Evolutionary conservation across 1,140 invertebrate genomes (phyloP).

Genomic region (Tetraneura akinire): DNA sequence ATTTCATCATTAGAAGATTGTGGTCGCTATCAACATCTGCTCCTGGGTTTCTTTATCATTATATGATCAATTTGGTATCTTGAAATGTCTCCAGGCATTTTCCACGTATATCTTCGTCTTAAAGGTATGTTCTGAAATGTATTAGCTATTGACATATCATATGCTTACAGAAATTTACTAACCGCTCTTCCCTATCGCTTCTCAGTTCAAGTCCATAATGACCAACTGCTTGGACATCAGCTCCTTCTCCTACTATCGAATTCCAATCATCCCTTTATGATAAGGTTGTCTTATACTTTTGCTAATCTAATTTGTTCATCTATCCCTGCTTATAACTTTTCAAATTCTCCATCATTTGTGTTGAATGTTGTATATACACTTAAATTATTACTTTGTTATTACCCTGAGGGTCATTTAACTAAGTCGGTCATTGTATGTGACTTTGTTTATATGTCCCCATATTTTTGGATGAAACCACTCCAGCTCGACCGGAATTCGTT

Average conservation of each 20-base stretch:
- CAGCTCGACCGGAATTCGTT: no score
- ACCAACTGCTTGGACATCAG: constrained; percentile 19
- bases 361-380: constrained; percentile 49
- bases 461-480: no score
- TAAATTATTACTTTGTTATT: constrained; percentile 30
- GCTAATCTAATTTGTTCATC: constrained; percentile 6
- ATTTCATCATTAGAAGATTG: no score
- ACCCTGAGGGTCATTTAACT: background rate
- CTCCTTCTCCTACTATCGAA: constrained; percentile 26
- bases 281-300: constrained; percentile 34
- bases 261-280: constrained; percentile 53
- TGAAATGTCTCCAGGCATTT: constrained; percentile 9
- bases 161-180: constrained; percentile 10
- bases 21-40: no score
- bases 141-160: constrained; percentile 32
- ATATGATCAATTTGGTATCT: constrained; percentile 47
- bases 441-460: no score
- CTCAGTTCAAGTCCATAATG: constrained; percentile 33
- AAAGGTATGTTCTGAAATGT: background rate
- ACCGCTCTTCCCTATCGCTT: constrained; percentile 28
- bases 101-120: constrained; percentile 39
- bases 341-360: constrained; percentile 35
- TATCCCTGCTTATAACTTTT: constrained; percentile 41
- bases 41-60: no score
- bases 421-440: no score